Percentiles rank a stretch among this genome's conserved stretches.
Evolutionary conservation across 2,888 invertebrate species (phyloP).

Genomic region (Ormia ochracea): DNA sequence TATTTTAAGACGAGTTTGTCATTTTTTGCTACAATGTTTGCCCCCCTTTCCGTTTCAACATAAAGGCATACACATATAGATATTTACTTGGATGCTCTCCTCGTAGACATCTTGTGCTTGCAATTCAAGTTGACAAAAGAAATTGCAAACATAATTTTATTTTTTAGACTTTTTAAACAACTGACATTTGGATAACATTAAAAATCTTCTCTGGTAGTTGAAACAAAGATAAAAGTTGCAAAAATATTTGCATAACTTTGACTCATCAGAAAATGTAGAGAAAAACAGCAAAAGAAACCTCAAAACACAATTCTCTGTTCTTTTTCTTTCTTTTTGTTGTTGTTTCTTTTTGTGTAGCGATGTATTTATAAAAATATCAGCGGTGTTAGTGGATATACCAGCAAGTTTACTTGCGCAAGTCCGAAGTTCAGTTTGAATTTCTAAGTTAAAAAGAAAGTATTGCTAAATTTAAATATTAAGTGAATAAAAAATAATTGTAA

Average conservation of each 20-base stretch:
- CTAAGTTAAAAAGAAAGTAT: too few relatives aligned
- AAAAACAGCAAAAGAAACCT: not conserved
- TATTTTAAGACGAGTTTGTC: not conserved
- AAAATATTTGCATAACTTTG: constrained; percentile 41
- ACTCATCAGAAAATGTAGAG: not conserved
- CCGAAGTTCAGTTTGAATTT: too few relatives aligned
- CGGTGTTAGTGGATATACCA: too few relatives aligned
- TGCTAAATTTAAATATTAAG: too few relatives aligned
- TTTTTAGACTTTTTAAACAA: constrained; percentile 32
- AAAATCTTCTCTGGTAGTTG: constrained; percentile 21
- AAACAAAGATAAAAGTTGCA: constrained; percentile 30
- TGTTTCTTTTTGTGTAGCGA: too few relatives aligned
- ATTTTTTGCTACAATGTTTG: not conserved
- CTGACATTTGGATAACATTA: constrained; percentile 43
- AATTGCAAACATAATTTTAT: constrained; percentile 17
- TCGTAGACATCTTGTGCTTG: constrained; percentile 13
- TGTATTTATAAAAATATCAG: too few relatives aligned
- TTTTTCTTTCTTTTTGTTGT: too few relatives aligned
- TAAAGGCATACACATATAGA: too few relatives aligned
- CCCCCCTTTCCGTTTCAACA: not conserved
- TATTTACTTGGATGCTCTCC: constrained; percentile 11
- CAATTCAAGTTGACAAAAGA: not conserved
- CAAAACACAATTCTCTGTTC: too few relatives aligned
- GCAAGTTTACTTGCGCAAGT: too few relatives aligned
- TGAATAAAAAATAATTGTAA: too few relatives aligned